phyloP scores from a whole-genome alignment of 2,888 invertebrate genomes.

The Mythimna impura region DNA sequence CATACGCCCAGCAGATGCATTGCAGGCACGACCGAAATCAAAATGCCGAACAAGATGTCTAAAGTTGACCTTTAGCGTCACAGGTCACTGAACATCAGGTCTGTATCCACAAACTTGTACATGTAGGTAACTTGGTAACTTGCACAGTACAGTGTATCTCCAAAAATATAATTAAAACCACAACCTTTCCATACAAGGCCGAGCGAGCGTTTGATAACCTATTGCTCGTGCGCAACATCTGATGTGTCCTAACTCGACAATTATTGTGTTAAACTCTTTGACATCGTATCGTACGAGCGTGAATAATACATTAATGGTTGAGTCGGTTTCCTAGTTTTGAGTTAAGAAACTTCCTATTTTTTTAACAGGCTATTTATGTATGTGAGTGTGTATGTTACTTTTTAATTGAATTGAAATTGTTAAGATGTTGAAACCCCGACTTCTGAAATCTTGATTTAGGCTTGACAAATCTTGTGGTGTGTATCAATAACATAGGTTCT shows the following conservation, averaged over 20 bases:
- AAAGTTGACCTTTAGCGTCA: constrained; percentile 27
- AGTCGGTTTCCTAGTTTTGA: constrained; percentile 23
- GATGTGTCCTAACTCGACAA: constrained; percentile 42
- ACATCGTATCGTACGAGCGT: constrained; percentile 21
- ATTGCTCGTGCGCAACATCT: constrained; percentile 37
- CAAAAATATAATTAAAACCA: constrained; percentile 28
- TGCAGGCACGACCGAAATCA: background rate
- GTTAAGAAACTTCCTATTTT: constrained; percentile 24
- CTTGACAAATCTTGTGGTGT: no score
- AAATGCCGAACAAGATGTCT: background rate
- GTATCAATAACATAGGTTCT: no score
- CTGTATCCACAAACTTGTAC: constrained; percentile 24
- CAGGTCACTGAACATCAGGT: background rate
- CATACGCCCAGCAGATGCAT: background rate
- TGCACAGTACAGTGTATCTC: constrained; percentile 2
- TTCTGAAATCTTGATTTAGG: no score
- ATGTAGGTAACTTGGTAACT: constrained; percentile 1
- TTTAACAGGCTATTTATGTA: no score
- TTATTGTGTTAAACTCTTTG: constrained; percentile 40
- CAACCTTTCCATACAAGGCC: constrained; percentile 47
- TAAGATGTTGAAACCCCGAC: no score
- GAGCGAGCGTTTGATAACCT: constrained; percentile 45
- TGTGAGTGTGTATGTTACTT: no score
- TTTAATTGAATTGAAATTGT: background rate
- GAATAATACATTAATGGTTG: constrained; percentile 22